phyloP scores from a whole-genome alignment of 2,797 vertebrate genomes.

The Enteromius radiatus region DNA sequence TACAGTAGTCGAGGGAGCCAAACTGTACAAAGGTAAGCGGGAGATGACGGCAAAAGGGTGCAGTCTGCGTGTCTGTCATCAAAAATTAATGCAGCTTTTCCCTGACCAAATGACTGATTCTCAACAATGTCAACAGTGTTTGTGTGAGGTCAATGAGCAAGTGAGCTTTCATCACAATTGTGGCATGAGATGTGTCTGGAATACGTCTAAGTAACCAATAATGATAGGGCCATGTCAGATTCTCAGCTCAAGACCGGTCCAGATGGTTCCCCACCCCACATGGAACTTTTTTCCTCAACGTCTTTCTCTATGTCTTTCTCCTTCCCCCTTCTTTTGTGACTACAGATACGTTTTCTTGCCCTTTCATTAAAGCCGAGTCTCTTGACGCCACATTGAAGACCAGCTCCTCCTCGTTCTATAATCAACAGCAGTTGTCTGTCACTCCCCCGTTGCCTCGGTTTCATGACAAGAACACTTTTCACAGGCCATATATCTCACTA shows the following conservation, averaged over 20 bases:
- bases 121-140: constrained; percentile 31
- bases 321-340: constrained; percentile 23
- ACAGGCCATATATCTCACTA: background rate
- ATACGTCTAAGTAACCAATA: constrained; percentile 37
- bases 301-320: background rate
- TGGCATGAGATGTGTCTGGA: constrained; percentile 43
- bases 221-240: constrained; percentile 48
- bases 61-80: constrained; percentile 15
- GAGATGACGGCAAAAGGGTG: constrained; percentile 1
- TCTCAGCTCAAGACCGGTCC: constrained; percentile 24
- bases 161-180: constrained; percentile 28
- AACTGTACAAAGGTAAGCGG: constrained; percentile 79
- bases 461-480: background rate
- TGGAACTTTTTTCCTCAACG: background rate
- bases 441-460: background rate
- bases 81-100: constrained; percentile 8
- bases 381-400: constrained; percentile 28
- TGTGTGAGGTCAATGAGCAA: constrained; percentile 29
- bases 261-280: constrained; percentile 9
- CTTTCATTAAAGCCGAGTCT: constrained; percentile 34
- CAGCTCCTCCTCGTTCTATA: constrained; percentile 35
- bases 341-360: constrained; percentile 2
- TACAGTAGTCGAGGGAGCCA: constrained; percentile 75
- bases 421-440: constrained; percentile 32
- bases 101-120: constrained; percentile 26